Evolutionary conservation across 2,113 vertebrate species (phyloP).

Genomic region (Spea multiplicata): DNA sequence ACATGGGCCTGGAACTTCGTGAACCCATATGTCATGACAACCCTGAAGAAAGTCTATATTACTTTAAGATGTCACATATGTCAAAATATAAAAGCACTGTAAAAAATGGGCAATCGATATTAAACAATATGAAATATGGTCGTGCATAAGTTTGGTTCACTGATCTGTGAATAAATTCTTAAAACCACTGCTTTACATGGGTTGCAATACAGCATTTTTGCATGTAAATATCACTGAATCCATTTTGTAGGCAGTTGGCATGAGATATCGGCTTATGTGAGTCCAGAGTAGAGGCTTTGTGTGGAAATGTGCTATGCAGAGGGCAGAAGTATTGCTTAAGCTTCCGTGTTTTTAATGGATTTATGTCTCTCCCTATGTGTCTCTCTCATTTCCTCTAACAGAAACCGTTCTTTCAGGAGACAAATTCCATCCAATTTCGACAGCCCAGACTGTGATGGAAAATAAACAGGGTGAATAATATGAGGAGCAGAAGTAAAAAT

Average conservation of each 20-base stretch:
- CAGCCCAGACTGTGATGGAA: conserved; percentile 43
- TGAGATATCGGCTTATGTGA: not conserved
- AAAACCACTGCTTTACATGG: no score
- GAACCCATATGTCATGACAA: no score
- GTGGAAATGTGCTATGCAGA: conserved; percentile 15
- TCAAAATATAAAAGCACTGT: no score
- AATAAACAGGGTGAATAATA: conserved; percentile 47
- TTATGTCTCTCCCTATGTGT: conserved; percentile 27
- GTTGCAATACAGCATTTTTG: no score
- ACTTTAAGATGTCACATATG: no score
- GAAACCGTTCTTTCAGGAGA: conserved; percentile 33
- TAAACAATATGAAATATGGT: no score
- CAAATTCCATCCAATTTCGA: conserved; percentile 29
- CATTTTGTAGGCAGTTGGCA: not conserved
- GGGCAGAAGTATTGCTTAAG: not conserved
- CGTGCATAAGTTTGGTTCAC: no score
- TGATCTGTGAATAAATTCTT: no score
- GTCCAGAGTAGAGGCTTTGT: conserved; percentile 19
- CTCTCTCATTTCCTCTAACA: conserved; percentile 39
- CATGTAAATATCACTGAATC: not conserved
- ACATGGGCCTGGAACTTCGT: no score
- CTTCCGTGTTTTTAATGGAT: conserved; percentile 38
- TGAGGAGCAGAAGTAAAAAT: conserved; percentile 38
- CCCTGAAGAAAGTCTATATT: no score
- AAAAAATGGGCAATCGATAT: no score